Base-by-base conservation (phyloP, 2,888 invertebrate genomes). In the Cataglyphis livida region DNA sequence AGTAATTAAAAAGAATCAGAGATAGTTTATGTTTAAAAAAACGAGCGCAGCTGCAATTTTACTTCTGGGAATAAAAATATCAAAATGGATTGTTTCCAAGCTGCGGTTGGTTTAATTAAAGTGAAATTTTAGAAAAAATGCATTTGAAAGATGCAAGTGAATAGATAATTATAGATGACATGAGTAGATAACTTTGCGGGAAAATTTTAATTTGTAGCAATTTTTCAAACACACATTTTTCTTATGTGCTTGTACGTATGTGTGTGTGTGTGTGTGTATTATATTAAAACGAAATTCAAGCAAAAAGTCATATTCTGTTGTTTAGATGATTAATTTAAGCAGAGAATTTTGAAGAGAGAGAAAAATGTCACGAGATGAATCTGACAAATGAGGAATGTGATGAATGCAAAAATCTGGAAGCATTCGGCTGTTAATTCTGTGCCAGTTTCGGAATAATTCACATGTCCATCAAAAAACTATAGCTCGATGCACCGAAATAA, bases 401-500 rank as follows among this genome's bases (percentile, higher is more conserved):
- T 10, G n/a, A 7, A 18, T 10, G 28, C 5, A 44, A 44, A 25
- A 32, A 32, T 12, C 18, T 21, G 18, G 48, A 48, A 18, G n/a
- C 54, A 68, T n/a, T 41, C 38, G 32, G 38, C 28, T 38, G 57
- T 78, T 78, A 68, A 68, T 68, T 57, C 18, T 38, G 68, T 35
- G 21, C 68, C 83, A 79, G 38, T 51, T 75, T 62, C 75, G 76
- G 75, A 66, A 81, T 82, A 84, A 78, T 87, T 84, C 86, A 81
- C 86, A 81, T 70, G 83, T 86, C 70, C 85, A 85, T 84, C 86
- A 85, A 82, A 82, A 86, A 84, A 82, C 68, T 85, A 66, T 78
- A 35, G 57, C 62, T 65, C 70, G 84, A 75, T 82, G 88, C 84
- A 15, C 66, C 81, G 83, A 87, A 88, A 88, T 88, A 85, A 88